These are phyloP conservation scores for Pelodytes ibericus DNA, from an alignment of 2,797 vertebrate species.

Conservation along the genomic window DNA sequence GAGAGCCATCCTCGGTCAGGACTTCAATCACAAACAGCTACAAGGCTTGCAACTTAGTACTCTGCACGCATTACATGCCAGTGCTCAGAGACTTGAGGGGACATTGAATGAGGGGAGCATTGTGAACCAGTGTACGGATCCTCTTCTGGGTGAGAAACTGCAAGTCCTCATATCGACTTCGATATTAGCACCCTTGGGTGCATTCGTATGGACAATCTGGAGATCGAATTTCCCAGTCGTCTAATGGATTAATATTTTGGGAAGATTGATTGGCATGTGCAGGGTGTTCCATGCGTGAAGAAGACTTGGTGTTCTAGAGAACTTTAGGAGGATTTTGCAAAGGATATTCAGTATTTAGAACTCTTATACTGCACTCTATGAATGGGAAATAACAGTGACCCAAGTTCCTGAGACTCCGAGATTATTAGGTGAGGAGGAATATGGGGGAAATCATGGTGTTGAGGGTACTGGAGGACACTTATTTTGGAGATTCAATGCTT, in stretches of 20 bases:
- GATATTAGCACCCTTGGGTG: not conserved
- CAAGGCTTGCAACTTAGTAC: not conserved
- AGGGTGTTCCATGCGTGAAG: constrained; percentile 5
- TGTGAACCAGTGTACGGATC: not conserved
- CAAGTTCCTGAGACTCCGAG: not conserved
- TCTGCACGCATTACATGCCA: constrained; percentile 5
- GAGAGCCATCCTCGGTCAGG: not conserved
- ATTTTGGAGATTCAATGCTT: too few species aligned
- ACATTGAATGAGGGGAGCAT: not conserved
- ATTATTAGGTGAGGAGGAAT: not conserved
- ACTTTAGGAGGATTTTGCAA: not conserved
- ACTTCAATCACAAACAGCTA: not conserved
- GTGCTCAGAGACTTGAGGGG: not conserved
- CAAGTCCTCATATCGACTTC: not conserved
- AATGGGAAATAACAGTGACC: constrained; percentile 7
- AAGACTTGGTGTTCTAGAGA: not conserved
- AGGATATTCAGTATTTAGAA: not conserved
- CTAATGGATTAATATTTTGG: constrained; percentile 14
- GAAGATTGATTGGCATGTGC: not conserved
- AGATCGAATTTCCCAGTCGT: not conserved
- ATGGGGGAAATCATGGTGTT: not conserved
- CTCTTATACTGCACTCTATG: not conserved
- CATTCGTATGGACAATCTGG: not conserved
- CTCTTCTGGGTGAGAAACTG: not conserved
- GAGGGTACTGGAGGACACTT: not conserved